Percentiles rank a stretch among this genome's conserved stretches.
phyloP scores from a whole-genome alignment of 2,113 vertebrate species.

The Corythornis madagascariensis region DNA sequence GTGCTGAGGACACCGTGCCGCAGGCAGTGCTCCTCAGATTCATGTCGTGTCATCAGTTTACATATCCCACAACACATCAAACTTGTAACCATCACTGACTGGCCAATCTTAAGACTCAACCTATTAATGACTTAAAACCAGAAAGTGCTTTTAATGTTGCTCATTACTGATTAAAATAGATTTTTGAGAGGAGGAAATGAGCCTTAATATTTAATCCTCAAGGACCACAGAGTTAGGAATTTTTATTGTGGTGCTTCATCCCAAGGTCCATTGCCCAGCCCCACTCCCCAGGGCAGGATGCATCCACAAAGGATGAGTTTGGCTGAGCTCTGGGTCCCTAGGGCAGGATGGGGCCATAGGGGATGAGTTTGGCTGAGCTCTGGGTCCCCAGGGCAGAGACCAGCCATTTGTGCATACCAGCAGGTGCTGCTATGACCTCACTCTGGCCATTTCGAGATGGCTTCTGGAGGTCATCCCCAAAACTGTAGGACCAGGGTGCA shows the following conservation, averaged over 20 bases:
- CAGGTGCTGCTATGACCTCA: not conserved
- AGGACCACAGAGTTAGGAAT: not conserved
- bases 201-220: slow-evolving; percentile 35
- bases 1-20: not conserved
- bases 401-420: not conserved
- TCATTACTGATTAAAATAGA: slow-evolving; percentile 39
- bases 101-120: not conserved
- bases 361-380: not conserved
- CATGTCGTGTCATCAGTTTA: not conserved
- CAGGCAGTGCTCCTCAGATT: not conserved
- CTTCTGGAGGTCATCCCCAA: not conserved
- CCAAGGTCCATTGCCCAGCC: not conserved
- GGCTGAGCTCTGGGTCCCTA: not conserved
- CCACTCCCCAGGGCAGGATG: not conserved
- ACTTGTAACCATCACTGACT: not conserved
- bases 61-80: not conserved
- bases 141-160: slow-evolving; percentile 32
- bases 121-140: slow-evolving; percentile 28
- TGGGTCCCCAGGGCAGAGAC: not conserved
- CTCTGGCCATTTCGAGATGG: fast-evolving
- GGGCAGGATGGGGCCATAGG: not conserved
- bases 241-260: fast-evolving
- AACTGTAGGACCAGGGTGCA: fast-evolving
- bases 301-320: not conserved
- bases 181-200: slow-evolving; percentile 37